Evolutionary conservation across 2,888 invertebrate genomes (phyloP).

Genomic region (Ctena decussata): DNA sequence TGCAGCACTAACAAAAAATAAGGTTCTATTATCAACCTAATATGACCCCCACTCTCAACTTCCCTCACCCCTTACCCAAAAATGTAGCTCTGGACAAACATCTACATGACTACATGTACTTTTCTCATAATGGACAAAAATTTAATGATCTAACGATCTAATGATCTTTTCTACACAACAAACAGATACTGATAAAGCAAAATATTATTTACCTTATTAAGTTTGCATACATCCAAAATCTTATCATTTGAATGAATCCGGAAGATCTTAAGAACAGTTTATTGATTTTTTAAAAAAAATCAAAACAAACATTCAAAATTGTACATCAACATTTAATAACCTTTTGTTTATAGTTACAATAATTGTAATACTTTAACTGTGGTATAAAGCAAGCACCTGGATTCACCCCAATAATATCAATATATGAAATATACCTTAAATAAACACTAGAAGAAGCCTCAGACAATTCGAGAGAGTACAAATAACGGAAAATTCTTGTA

Average conservation of each 20-base stretch:
- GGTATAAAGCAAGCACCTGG: not conserved
- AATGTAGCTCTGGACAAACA: no score
- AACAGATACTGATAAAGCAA: no score
- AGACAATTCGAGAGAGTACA: not conserved
- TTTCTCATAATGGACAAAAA: no score
- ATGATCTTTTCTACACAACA: no score
- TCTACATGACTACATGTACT: no score
- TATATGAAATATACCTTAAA: not conserved
- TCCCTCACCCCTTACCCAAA: no score
- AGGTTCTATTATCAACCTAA: no score
- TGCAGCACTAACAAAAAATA: no score
- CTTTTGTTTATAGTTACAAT: not conserved
- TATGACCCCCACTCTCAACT: no score
- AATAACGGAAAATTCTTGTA: not conserved
- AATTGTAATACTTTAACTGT: not conserved
- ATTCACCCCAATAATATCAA: not conserved
- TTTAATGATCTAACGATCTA: no score
- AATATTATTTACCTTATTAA: no score
- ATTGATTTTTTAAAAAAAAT: not conserved
- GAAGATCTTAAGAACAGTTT: no score
- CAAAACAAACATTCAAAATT: not conserved
- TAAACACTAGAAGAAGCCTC: not conserved
- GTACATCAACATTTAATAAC: not conserved
- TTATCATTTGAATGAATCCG: not conserved
- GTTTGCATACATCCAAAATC: not conserved